Base-by-base conservation (phyloP, 2,888 invertebrate genomes). In the Sceliomorpha sp. region DNA sequence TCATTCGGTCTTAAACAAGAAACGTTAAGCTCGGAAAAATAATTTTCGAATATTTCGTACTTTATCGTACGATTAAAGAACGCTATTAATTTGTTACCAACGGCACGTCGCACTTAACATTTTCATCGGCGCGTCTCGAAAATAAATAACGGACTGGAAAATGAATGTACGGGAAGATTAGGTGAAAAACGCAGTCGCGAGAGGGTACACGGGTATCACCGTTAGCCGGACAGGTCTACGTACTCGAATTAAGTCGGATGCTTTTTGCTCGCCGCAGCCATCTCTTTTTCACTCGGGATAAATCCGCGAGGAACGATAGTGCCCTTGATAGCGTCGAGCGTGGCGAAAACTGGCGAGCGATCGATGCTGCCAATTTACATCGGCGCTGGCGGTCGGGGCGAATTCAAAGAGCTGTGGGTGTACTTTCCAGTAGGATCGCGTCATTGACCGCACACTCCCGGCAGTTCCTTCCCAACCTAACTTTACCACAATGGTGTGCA, bases 351-450 rank as follows among this genome's bases (percentile, higher is more conserved):
- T 51, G 42, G 34, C 37, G 27, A 15, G 32, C 55, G 68, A 71
- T 69, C 68, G 64, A 72, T 69, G 55, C 45, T 56, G 60, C 51
- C 51, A 72, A 72, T 72, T 64, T 64, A 71, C 71, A 67, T 67
- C 53, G 55, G 67, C 50, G 34, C 37, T 27, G 42, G 55, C 42
- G 45, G 58, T 34, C 31, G 50, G 53, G 55, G 44, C 8, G 44
- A 45, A 53, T 59, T 44, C 59, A 64, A 63, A 63, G 63, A 63
- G 68, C 56, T 42, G 47, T 47, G 58, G 45, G 36, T 37, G 50
- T 58, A 58, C 50, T 40, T 59, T 70, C 44, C 59, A 63, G 53
- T 51, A 53, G 59, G 36, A 32, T 51, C 44, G 55, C 59, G 45
- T 60, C 59, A 60, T 55, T 63, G 69, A 63, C 69, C 69, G 42